Base-by-base conservation (phyloP, 1,140 invertebrate species). In the Drosophila suzukii region DNA sequence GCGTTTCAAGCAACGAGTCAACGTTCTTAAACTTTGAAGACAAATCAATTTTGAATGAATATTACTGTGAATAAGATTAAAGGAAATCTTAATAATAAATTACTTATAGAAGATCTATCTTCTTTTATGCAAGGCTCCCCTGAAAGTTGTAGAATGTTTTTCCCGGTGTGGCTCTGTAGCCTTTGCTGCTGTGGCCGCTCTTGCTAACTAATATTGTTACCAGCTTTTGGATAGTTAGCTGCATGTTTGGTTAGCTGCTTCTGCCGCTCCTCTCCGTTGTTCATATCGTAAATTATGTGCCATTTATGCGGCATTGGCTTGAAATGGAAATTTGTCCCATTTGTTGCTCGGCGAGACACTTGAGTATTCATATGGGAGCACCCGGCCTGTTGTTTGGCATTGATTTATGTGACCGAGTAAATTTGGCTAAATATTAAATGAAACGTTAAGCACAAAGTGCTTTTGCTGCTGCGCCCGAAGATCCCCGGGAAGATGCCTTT, bases 271-370 rank as follows among this genome's bases (percentile, higher is more conserved):
- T 46, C 74, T 66, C 60, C 58, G 73, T 47, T 81, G 65, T 75
- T 81, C 82, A 74, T 86, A 86, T 86, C 80, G 80, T 89, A 89
- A 89, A 89, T 89, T 84, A 89, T 90, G 77, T 84, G 65, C 77
- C 84, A 89, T 89, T 90, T 90, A 90, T 89, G 85, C 81, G 75
- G 83, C 83, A 86, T 86, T 81, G 84, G 85, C 82, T 89, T 81
- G 84, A 89, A 90, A 84, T 89, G 85, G 84, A 89, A 89, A 90
- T 89, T 89, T 89, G 84, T 90, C 84, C 84, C 85, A 89, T 90
- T 89, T 89, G 85, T 89, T 84, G 85, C 77, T 89, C 71, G 65
- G 44, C 59, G 72, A 89, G 79, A 89, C 84, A 88, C 84, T 88
- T 88, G 83, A 89, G 83, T 88, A 88, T 88, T 88, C 83, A 88